Evolutionary conservation across 2,888 invertebrate species (phyloP).

Genomic region (Nephrocerus scutellatus): DNA sequence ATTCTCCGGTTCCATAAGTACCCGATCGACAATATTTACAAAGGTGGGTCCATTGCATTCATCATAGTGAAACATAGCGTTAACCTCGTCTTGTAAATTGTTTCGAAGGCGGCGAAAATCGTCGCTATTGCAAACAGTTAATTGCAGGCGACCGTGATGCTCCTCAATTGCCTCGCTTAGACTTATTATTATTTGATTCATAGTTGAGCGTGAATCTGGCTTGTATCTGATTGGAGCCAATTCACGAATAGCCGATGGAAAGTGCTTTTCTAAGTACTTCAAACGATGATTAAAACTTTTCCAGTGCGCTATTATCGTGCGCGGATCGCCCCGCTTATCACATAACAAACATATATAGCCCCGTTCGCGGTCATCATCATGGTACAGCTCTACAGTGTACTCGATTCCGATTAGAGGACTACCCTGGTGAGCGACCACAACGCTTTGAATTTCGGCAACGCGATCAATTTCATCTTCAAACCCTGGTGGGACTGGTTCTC

Average conservation of each 20-base stretch:
- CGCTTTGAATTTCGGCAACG: slow-evolving; percentile 49
- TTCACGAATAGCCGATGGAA: slow-evolving; percentile 53
- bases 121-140: slow-evolving; percentile 59
- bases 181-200: slow-evolving; percentile 51
- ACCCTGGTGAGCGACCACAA: slow-evolving; percentile 48
- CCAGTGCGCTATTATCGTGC: slow-evolving; percentile 71
- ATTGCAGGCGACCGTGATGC: slow-evolving; percentile 62
- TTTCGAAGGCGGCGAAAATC: slow-evolving; percentile 62
- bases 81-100: slow-evolving; percentile 57
- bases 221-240: slow-evolving; percentile 58
- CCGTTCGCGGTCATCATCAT: slow-evolving; percentile 61
- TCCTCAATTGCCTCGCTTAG: slow-evolving; percentile 65
- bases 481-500: slow-evolving; percentile 65
- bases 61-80: slow-evolving; percentile 59
- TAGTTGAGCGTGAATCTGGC: slow-evolving; percentile 51
- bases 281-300: slow-evolving; percentile 69
- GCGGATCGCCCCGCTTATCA: slow-evolving; percentile 69
- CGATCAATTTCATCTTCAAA: slow-evolving; percentile 57
- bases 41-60: slow-evolving; percentile 55
- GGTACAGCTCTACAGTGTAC: slow-evolving; percentile 67
- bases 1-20: slow-evolving; percentile 31
- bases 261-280: slow-evolving; percentile 57
- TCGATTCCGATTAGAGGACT: slow-evolving; percentile 63
- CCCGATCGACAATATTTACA: slow-evolving; percentile 48
- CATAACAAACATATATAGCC: slow-evolving; percentile 72